Base-by-base conservation (phyloP, 2,113 vertebrate genomes). In the Antennarius striatus region DNA sequence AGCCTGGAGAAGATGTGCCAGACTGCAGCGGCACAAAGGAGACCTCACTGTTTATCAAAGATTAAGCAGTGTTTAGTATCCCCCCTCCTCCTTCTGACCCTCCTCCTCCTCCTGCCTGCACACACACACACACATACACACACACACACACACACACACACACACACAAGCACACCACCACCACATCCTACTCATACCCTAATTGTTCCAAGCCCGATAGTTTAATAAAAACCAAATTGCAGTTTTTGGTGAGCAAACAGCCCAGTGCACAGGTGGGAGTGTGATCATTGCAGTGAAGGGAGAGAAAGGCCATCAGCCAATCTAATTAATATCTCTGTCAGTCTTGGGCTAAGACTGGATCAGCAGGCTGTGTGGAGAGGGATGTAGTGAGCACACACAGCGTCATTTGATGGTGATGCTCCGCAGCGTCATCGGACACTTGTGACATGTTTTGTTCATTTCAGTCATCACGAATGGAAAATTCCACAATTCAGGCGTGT, bases 171-270 rank as follows among this genome's bases (percentile, higher is more conserved):
- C 61, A 59, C 56, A 11, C 45, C 32, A 17, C 42, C 60, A 29
- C 42, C 71, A 55, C 72, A 56, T 55, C 76, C 58, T 64, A 62
- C 79, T 82, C 76, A 60, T 61, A 85, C 63, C 71, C 73, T 86
- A 87, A 91, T 90, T 87, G 72, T 85, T 83, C 74, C 68, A 69
- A 64, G 74, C 81, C 83, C 49, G 15, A 81, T 79, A 81, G 87
- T 91, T 90, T 91, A 90, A 92, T 91, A 83, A 88, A 83, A 75
- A 82, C 84, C 90, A 81, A 82, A 89, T 82, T 86, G 87, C 54
- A 65, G 68, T 86, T 87, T 85, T 88, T 91, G 87, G 90, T 86
- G 86, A 91, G 84, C 81, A 90, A 85, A 88, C 84, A 86, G 65
- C 68, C 51, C 46, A 74, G 76, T 78, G 60, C 53, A 47, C 81